phyloP scores from a whole-genome alignment of 2,797 vertebrate species.

The Pristis pectinata region DNA sequence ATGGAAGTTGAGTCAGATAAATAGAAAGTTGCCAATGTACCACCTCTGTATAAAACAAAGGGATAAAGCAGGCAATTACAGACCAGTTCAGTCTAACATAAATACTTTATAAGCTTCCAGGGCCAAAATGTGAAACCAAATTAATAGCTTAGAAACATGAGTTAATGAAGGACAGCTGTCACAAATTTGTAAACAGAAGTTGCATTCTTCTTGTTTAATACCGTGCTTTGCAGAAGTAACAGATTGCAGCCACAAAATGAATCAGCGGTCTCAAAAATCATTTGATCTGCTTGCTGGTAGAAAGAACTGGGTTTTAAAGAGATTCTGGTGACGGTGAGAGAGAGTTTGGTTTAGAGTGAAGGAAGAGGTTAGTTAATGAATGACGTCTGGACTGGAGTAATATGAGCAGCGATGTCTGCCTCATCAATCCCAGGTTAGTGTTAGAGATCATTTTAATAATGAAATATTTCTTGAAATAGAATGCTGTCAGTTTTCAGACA shows the following conservation, averaged over 20 bases:
- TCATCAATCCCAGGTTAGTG: neutral
- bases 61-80: neutral
- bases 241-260: neutral
- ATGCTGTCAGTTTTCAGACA: neutral
- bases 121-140: neutral
- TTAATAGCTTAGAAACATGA: neutral
- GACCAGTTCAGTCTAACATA: neutral
- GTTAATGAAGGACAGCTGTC: neutral
- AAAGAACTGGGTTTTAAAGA: neutral
- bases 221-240: neutral
- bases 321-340: neutral
- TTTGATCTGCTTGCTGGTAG: neutral
- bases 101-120: neutral
- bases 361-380: neutral
- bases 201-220: neutral
- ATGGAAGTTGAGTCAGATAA: neutral
- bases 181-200: neutral
- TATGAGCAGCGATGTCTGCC: neutral
- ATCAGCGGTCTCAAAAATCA: neutral
- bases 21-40: neutral
- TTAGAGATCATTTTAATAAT: neutral
- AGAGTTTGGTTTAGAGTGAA: neutral
- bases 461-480: neutral
- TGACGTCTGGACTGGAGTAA: neutral
- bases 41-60: neutral